Evolutionary conservation across 1,140 invertebrate species (phyloP).

Genomic region (Sycobia sp.): DNA sequence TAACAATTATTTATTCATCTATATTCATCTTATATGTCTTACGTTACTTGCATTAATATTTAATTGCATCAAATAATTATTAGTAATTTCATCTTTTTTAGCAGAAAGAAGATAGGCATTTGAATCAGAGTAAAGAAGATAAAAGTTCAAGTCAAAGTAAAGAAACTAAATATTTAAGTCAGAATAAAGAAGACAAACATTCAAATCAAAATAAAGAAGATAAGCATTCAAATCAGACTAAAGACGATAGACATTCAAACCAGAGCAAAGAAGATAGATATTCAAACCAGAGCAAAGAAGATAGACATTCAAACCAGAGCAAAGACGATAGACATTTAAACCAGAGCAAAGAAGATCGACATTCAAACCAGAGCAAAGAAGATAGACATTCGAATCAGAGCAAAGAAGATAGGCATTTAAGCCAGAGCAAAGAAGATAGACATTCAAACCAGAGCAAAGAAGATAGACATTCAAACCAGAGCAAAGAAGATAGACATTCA

Average conservation of each 20-base stretch:
- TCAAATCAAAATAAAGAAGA: neutral
- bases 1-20: too few species aligned
- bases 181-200: slow-evolving; percentile 22
- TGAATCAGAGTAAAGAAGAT: too few species aligned
- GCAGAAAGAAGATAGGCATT: too few species aligned
- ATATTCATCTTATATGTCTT: too few species aligned
- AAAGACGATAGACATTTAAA: slow-evolving; percentile 6
- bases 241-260: neutral
- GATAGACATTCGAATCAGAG: slow-evolving; percentile 3
- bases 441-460: neutral
- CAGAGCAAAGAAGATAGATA: slow-evolving; percentile 21
- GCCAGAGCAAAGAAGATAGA: slow-evolving; percentile 20
- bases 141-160: neutral
- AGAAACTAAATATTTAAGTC: slow-evolving; percentile 16
- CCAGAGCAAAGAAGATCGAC: slow-evolving; percentile 8
- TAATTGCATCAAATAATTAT: too few species aligned
- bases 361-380: neutral
- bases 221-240: slow-evolving; percentile 4
- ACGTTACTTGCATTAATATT: too few species aligned
- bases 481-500: neutral
- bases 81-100: too few species aligned
- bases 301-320: neutral
- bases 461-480: slow-evolving; percentile 20
- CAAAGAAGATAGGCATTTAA: slow-evolving; percentile 19
- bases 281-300: slow-evolving; percentile 9